A percentile compares a stretch with the other conserved stretches of the same genome.
Evolutionary conservation across 2,113 vertebrate species (phyloP).

Genomic region (Myrmecophaga tridactyla): DNA sequence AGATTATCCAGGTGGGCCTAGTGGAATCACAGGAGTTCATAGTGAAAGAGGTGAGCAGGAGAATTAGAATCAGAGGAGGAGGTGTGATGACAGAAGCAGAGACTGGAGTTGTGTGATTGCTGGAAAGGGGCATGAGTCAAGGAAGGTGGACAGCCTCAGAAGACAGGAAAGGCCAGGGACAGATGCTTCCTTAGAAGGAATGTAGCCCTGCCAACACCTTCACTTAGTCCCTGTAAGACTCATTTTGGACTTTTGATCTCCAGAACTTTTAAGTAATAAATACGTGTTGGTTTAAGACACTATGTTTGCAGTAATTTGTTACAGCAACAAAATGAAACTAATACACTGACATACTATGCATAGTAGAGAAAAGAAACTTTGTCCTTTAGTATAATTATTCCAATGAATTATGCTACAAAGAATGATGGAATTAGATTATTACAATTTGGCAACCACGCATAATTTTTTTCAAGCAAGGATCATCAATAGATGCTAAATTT

Average conservation of each 20-base stretch:
- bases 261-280: neutral
- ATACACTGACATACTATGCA: neutral
- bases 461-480: neutral
- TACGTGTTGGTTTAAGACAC: neutral
- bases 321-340: neutral
- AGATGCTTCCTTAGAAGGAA: neutral
- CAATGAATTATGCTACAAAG: neutral
- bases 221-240: neutral
- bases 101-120: neutral
- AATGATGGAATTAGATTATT: neutral
- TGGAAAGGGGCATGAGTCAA: neutral
- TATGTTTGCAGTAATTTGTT: neutral
- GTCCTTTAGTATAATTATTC: neutral
- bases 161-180: neutral
- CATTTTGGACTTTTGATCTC: neutral
- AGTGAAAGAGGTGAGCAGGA: neutral
- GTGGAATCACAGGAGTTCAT: neutral
- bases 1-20: rapidly evolving
- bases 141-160: neutral
- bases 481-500: neutral
- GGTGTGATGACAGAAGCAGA: neutral
- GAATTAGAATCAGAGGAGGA: neutral
- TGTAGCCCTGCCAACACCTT: neutral
- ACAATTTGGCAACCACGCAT: neutral
- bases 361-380: neutral